Evolutionary conservation across 2,797 vertebrate genomes (phyloP).

Genomic region (Sebastes kiyomatsui): DNA sequence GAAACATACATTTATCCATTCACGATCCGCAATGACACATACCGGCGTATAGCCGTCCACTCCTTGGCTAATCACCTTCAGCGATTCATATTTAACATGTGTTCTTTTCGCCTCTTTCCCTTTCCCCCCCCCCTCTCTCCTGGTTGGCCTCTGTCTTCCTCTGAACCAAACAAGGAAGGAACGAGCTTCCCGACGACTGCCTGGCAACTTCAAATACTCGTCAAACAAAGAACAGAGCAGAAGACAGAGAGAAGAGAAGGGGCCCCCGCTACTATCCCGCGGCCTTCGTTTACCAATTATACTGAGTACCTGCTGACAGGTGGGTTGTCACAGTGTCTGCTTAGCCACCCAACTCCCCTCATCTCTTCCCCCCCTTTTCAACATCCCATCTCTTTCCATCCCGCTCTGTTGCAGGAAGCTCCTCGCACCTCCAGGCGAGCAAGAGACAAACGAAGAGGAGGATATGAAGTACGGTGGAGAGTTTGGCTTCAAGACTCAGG

Average conservation of each 20-base stretch:
- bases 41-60: constrained; percentile 24
- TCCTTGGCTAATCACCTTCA: constrained; percentile 57
- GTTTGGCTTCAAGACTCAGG: constrained; percentile 50
- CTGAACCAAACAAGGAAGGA: constrained; percentile 52
- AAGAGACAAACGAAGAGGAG: constrained; percentile 49
- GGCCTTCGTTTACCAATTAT: constrained; percentile 88
- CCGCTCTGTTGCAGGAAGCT: constrained; percentile 54
- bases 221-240: constrained; percentile 73
- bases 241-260: constrained; percentile 62
- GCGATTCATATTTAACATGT: constrained; percentile 54
- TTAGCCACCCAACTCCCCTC: constrained; percentile 70
- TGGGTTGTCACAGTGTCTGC: constrained; percentile 82
- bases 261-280: constrained; percentile 73
- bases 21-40: constrained; percentile 21
- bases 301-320: constrained; percentile 88
- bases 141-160: constrained; percentile 30
- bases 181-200: constrained; percentile 59
- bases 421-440: constrained; percentile 65
- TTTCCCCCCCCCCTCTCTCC: not conserved
- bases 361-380: constrained; percentile 36
- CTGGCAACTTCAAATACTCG: constrained; percentile 82
- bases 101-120: not conserved
- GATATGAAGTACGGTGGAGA: constrained; percentile 36
- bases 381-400: constrained; percentile 63
- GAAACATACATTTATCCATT: constrained; percentile 74